A percentile compares a stretch with the other conserved stretches of the same genome.
phyloP scores from a whole-genome alignment of 2,797 vertebrate species.

The Lophotriccus pileatus region DNA sequence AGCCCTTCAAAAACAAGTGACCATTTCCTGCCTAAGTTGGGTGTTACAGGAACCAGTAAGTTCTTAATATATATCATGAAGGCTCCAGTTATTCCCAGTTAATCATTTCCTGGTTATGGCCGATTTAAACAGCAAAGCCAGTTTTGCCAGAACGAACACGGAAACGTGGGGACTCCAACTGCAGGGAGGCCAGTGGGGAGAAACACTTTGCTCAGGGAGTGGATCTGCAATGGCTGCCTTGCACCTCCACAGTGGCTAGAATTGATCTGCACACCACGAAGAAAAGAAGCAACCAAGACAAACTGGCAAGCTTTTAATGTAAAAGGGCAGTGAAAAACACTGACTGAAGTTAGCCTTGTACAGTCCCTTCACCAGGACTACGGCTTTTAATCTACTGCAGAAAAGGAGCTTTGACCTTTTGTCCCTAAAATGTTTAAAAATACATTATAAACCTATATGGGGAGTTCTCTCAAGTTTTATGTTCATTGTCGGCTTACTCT shows the following conservation, averaged over 20 bases:
- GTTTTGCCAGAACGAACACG: neutral
- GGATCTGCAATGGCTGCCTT: neutral
- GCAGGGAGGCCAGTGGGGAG: neutral
- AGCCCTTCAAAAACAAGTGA: neutral
- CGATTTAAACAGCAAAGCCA: neutral
- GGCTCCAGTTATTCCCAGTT: constrained; percentile 8
- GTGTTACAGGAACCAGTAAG: neutral
- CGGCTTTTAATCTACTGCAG: neutral
- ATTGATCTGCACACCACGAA: neutral
- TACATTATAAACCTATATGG: neutral
- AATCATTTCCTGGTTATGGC: constrained; percentile 26
- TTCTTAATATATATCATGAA: neutral
- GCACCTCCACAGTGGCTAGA: neutral
- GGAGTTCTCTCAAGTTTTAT: neutral
- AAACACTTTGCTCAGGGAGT: neutral
- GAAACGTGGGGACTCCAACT: neutral
- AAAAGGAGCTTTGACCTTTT: neutral
- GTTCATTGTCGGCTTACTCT: neutral
- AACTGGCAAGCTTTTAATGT: neutral
- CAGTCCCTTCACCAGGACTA: neutral
- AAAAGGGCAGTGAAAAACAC: neutral
- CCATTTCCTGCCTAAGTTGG: neutral
- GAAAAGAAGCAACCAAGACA: neutral
- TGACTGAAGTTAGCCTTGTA: neutral
- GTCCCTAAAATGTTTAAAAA: neutral